Evolutionary conservation across 53 echinoderm and acorn worm species (phyloP), one percentile per base, ranked within the genome.

Genomic region (Luidia sarsii): DNA sequence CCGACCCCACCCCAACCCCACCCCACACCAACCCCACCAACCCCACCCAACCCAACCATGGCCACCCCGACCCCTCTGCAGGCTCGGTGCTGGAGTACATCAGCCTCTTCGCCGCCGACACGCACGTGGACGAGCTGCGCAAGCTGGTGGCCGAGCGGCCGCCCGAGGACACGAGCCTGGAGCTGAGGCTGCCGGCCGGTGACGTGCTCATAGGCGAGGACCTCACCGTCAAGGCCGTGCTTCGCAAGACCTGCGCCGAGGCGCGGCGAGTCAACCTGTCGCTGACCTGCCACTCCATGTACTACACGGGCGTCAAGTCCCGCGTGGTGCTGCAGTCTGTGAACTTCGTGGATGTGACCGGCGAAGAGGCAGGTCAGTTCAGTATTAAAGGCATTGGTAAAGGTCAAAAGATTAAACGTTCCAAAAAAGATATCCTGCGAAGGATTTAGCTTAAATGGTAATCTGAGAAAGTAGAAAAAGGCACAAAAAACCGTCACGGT

Each of bases 221-320:
- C 83, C 15, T 83, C 36, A 50, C 23, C 16, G 34, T 83, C 24
- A 61, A 60, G 33, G 57, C 50, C 7, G 59, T 11, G 49, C 25
- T 70, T 2, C 57, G 49, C 22, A 70, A 70, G 39, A 70, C 19
- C 13, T 70, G 70, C 50, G 45, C 22, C 16, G 46, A 70, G 62
- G 0, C 1, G 30, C 83, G 83, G 15, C 59, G 2, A 1, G 59
- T 57, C 25, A 46, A 31, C 18, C 15, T 83, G 15, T 29, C 48
- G 33, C 33, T 83, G 31, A 57, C 83, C 11, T 57, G 83, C 14
- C 45, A 23, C 38, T 55, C 71, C n/a, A 49, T 83, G 57, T 83
- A 83, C 71, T 83, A 83, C 24, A 83, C 83, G 7, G 83, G 83
- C 6, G 83, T 83, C 14, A 70, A 61, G 33, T 45, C 70, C 6